Evolutionary conservation across 1,140 invertebrate species (phyloP), one percentile per base, ranked within the genome.

Genomic region (Andrena cerasifolii): DNA sequence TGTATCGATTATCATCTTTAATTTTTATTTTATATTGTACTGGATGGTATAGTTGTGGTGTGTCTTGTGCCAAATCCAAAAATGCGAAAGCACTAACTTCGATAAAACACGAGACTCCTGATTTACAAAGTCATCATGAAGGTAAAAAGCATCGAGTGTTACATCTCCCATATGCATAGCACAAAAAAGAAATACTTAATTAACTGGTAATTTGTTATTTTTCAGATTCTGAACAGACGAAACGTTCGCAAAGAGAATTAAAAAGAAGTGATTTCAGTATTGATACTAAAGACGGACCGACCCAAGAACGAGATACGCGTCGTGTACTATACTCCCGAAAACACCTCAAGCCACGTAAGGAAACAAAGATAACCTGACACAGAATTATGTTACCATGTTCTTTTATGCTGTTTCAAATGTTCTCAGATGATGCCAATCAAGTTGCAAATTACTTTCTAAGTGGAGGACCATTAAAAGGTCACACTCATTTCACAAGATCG

Each of bases 391-490:
- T 18, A 24, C 40, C 16, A 3, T 21, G 47, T n/a, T 8, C 5
- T 40, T 21, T 43, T 54, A 21, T 3, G n/a, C 28, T n/a, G 70
- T 49, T 70, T 63, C 21, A 24, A 36, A 56, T 12, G 33, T 51
- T 28, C 16, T 47, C 3, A 89, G 88, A 68, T 36, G 83, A 89
- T 76, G 83, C 82, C 16, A 78, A 89, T 33, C 79, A 80, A 66
- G 72, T 91, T 49, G 86, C 86, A 36, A 84, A 87, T 26, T 91
- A 91, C 72, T 91, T 90, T 74, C 73, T 87, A 36, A 78, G 68
- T 53, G 86, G 82, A 45, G 90, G 89, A 31, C 85, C 86, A 43
- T n/a, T 63, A 6, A 70, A 71, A 36, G 87, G 85, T 54, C 71
- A 66, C 47, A 67, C 36, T 3, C 82, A 77, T 82, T 85, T 85